phyloP scores from a whole-genome alignment of 2,797 vertebrate species.

The Anguilla obscura region DNA sequence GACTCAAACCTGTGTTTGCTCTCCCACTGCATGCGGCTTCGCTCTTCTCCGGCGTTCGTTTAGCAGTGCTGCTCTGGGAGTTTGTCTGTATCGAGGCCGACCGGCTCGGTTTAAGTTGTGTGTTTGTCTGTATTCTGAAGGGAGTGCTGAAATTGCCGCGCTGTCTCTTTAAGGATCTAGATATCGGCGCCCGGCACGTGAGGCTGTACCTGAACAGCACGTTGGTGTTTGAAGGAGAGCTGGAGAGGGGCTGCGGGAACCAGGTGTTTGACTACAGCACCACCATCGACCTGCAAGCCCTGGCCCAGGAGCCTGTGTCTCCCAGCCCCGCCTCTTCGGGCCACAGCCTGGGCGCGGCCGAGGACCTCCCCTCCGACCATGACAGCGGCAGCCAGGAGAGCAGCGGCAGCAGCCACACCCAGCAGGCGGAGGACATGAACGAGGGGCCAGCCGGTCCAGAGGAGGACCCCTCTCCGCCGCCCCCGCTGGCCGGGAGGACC shows the following conservation, averaged over 20 bases:
- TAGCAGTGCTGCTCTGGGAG: not conserved
- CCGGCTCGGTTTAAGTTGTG: not conserved
- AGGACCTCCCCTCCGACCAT: constrained; percentile 49
- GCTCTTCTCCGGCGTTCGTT: not conserved
- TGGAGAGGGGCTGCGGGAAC: constrained; percentile 81
- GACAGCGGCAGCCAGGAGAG: constrained; percentile 43
- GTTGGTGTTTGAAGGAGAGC: constrained; percentile 82
- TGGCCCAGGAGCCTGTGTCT: constrained; percentile 61
- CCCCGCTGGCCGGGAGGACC: constrained; percentile 33
- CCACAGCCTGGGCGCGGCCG: constrained; percentile 58
- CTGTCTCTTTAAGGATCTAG: constrained; percentile 74
- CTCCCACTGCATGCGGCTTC: not conserved
- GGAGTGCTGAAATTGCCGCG: not conserved
- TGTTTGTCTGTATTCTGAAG: constrained; percentile 22
- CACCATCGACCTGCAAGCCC: constrained; percentile 69
- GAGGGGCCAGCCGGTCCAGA: constrained; percentile 56
- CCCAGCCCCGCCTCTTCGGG: constrained; percentile 66
- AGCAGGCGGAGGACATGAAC: constrained; percentile 43
- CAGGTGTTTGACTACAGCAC: constrained; percentile 75
- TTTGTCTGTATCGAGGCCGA: not conserved
- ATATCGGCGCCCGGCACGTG: constrained; percentile 81
- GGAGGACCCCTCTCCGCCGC: constrained; percentile 48
- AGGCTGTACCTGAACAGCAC: constrained; percentile 86
- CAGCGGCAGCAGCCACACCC: constrained; percentile 34
- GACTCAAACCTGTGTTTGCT: not conserved